Evolutionary conservation across 2,888 invertebrate species (phyloP), one percentile per base, ranked within the genome.

Genomic region (Danaus chrysippus): DNA sequence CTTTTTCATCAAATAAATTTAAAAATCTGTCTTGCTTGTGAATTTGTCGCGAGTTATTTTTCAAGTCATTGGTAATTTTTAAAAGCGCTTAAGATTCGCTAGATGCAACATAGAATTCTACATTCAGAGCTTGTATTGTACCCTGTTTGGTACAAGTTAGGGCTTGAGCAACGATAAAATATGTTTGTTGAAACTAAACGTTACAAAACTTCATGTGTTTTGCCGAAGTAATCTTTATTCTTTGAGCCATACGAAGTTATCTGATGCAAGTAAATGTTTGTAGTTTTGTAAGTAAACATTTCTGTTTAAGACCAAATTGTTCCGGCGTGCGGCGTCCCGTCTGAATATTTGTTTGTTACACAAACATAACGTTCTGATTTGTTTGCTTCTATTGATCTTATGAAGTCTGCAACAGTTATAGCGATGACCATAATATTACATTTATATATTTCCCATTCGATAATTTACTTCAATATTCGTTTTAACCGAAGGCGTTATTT

Each of bases 211-310:
- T 19, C 53, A 52, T 34, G 17, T 42, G 41, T 56, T 12, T 19
- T 1, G 13, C 42, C 6, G 59, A 73, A 68, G 61, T 66, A 42
- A 10, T 41, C 63, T 67, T 65, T 74, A 69, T 55, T 9, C 0
- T 0, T 49, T 6, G 23, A 2, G 43, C 1, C 9, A 17, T 57
- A 67, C 55, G 70, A 69, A 19, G 58, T 42, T 11, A 17, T 11
- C 42, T 3, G 8, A 5, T 42, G 76, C 58, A 72, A n/a, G 53
- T 56, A 19, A 58, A 72, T 61, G 55, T 70, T 79, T 70, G 80
- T 73, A 77, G 77, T 81, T 82, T 79, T 81, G 77, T 81, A 76
- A 81, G 83, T 78, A 81, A 84, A 86, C 81, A 84, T 76, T 69
- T 71, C 73, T 76, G 77, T 78, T 70, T 70, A 71, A 74, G 72